Conservation (phyloP, 2,888 invertebrate genomes). For the Ernsta delagoae region DNA sequence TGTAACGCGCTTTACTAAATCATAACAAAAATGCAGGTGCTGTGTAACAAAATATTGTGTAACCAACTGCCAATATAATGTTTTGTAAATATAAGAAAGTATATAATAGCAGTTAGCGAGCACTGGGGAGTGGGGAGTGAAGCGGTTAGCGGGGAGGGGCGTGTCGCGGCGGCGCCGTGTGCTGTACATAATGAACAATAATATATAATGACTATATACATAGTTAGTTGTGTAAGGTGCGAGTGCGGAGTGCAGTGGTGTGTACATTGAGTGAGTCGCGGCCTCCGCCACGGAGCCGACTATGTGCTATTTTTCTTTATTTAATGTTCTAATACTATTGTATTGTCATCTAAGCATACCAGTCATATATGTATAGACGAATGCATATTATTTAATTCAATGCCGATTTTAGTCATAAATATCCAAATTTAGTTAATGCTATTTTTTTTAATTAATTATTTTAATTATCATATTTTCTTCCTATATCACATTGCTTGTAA, state of each 20-base stretch:
- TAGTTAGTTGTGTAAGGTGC: too few species aligned
- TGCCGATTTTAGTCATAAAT: slow-evolving; percentile 83
- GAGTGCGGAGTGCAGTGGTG: too few species aligned
- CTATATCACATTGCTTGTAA: slow-evolving; percentile 70
- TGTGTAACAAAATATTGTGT: slow-evolving; percentile 59
- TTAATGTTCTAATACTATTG: slow-evolving; percentile 78
- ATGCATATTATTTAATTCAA: slow-evolving; percentile 79
- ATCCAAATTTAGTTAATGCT: slow-evolving; percentile 84
- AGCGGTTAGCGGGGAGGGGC: slow-evolving; percentile 42
- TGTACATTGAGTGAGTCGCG: too few species aligned
- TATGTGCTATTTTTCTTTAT: slow-evolving; percentile 76
- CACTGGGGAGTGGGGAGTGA: slow-evolving; percentile 61
- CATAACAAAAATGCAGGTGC: slow-evolving; percentile 68
- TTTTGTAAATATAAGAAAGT: slow-evolving; percentile 78
- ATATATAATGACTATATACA: too few species aligned
- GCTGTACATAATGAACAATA: slow-evolving; percentile 77
- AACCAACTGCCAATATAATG: slow-evolving; percentile 68
- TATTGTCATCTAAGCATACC: slow-evolving; percentile 83
- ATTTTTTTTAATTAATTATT: slow-evolving; percentile 72
- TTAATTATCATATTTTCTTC: slow-evolving; percentile 65
- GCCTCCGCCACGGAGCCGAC: slow-evolving; percentile 52
- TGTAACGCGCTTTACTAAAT: slow-evolving; percentile 72
- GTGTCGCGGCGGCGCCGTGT: slow-evolving; percentile 67
- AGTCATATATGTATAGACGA: slow-evolving; percentile 83
- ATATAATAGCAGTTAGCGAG: slow-evolving; percentile 69